These are phyloP conservation scores for Dasypolia templi DNA, from an alignment of 2,888 invertebrate genomes.

Conservation along the genomic window DNA sequence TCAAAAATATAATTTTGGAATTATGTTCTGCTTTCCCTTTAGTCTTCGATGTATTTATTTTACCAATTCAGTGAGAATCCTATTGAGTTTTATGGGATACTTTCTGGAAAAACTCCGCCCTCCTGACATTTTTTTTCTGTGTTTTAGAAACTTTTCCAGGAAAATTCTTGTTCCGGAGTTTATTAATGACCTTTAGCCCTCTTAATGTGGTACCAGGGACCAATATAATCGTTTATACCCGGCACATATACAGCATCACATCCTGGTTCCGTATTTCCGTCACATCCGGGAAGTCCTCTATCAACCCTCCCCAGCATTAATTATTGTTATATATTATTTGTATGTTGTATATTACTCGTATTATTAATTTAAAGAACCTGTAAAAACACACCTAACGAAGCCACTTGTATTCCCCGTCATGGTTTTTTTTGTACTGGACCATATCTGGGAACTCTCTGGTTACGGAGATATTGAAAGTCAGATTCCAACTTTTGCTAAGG, in stretches of 20 bases:
- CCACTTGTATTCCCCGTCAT: too few species aligned
- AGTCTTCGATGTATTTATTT: slow-evolving; percentile 11
- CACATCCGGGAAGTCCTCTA: slow-evolving; percentile 45
- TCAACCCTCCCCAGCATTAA: slow-evolving; percentile 36
- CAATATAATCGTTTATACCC: slow-evolving; percentile 5
- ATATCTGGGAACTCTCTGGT: too few species aligned
- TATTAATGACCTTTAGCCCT: slow-evolving; percentile 18
- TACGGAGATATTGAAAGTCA: too few species aligned
- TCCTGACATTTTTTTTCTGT: not conserved
- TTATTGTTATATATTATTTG: slow-evolving; percentile 42
- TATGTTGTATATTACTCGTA: too few species aligned
- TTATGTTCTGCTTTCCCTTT: slow-evolving; percentile 4
- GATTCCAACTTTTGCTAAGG: too few species aligned
- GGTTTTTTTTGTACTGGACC: too few species aligned
- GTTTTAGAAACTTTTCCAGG: not conserved
- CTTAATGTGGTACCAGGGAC: not conserved
- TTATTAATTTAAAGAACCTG: too few species aligned
- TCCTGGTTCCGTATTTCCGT: slow-evolving; percentile 32
- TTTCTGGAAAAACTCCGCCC: not conserved
- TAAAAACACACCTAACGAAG: too few species aligned
- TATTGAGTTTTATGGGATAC: not conserved
- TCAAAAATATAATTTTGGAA: not conserved
- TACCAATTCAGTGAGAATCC: not conserved
- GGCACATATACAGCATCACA: slow-evolving; percentile 10
- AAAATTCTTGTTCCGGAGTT: not conserved